These are phyloP conservation scores for Bibio marci DNA, from an alignment of 2,888 invertebrate genomes.

Conservation along the genomic window DNA sequence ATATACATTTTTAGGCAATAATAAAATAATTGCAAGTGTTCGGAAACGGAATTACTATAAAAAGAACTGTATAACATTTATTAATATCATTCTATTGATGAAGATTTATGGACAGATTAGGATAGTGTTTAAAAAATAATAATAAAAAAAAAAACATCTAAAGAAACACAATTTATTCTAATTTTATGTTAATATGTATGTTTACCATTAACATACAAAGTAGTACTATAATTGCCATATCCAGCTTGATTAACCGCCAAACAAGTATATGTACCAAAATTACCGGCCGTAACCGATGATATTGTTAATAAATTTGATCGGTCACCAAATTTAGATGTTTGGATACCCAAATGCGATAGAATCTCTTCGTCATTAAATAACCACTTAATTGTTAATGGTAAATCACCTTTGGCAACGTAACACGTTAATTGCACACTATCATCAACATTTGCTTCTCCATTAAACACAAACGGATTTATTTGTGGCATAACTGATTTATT, in stretches of 20 bases:
- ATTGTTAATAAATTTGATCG: constrained; percentile 45
- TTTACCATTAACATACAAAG: constrained; percentile 42
- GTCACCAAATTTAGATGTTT: constrained; percentile 39
- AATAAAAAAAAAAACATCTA: no score
- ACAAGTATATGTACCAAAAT: constrained; percentile 49
- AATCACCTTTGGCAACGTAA: constrained; percentile 52
- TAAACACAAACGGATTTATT: constrained; percentile 57
- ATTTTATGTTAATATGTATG: no score
- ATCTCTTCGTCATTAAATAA: constrained; percentile 20
- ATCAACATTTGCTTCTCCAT: constrained; percentile 50
- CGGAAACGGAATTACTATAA: no score
- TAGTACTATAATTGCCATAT: constrained; percentile 33
- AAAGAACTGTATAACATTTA: no score
- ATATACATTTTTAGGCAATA: no score
- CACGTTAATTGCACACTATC: constrained; percentile 54
- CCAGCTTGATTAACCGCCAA: constrained; percentile 39
- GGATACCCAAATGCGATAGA: constrained; percentile 28
- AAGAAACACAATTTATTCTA: no score
- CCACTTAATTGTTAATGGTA: constrained; percentile 51
- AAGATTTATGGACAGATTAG: no score
- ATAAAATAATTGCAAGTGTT: no score
- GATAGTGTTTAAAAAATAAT: no score
- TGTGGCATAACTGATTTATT: constrained; percentile 46
- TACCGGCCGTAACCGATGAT: constrained; percentile 38
- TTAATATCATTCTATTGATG: no score